Conservation (phyloP, 2,113 vertebrate species). For the Prunella fulvescens region DNA sequence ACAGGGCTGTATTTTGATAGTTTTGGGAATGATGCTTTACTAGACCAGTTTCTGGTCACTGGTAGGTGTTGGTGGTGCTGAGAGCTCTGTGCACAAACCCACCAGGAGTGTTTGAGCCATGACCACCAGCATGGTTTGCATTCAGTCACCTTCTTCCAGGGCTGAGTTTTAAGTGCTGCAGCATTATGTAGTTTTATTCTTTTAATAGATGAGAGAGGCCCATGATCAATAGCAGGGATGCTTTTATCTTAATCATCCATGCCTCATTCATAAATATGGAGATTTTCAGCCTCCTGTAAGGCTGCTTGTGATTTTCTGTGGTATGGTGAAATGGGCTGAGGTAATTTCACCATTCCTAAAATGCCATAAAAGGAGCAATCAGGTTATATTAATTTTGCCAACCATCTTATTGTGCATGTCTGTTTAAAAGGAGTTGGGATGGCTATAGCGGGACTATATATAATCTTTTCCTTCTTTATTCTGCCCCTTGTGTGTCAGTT, state of each 20-base stretch:
- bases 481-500: neutral
- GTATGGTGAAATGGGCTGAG: neutral
- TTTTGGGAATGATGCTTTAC: neutral
- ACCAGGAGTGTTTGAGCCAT: neutral
- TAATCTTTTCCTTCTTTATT: neutral
- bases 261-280: conserved; percentile 61
- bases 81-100: neutral
- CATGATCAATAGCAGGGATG: conserved; percentile 60
- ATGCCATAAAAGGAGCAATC: neutral
- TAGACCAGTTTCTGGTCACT: neutral
- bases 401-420: neutral
- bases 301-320: conserved; percentile 33
- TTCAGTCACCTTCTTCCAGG: conserved; percentile 29
- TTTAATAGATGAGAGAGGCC: conserved; percentile 57
- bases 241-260: conserved; percentile 63
- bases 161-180: conserved; percentile 18
- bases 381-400: conserved; percentile 11
- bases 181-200: conserved; percentile 52
- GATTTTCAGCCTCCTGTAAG: conserved; percentile 34
- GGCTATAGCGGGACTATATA: neutral
- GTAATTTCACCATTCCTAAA: conserved; percentile 17
- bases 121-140: neutral
- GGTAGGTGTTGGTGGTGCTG: neutral
- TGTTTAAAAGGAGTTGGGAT: neutral
- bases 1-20: neutral